These are phyloP conservation scores for Psittacula derbiana DNA, from an alignment of 2,797 vertebrate species.

Conservation along the genomic window DNA sequence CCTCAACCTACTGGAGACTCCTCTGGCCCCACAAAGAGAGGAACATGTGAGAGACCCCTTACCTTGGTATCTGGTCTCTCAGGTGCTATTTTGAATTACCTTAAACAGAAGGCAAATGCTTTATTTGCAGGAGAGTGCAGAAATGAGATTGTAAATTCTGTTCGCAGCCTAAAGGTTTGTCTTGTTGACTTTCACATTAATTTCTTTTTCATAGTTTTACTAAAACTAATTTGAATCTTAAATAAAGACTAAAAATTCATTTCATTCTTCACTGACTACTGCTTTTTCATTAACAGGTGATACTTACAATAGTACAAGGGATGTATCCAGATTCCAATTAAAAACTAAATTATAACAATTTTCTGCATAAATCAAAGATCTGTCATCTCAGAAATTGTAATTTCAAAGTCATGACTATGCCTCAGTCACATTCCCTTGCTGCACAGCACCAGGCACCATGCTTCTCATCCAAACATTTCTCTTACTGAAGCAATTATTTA, in stretches of 20 bases:
- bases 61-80: rapidly evolving
- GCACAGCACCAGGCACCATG: background rate
- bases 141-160: background rate
- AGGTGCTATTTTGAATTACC: background rate
- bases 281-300: slow-evolving; percentile 11
- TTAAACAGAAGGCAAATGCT: background rate
- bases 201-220: background rate
- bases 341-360: background rate
- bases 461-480: background rate
- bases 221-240: background rate
- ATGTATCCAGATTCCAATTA: background rate
- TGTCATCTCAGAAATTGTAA: background rate
- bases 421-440: background rate
- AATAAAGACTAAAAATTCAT: background rate
- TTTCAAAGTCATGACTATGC: background rate
- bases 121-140: background rate
- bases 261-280: slow-evolving; percentile 2
- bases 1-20: background rate
- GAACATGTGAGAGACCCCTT: rapidly evolving
- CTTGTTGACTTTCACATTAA: background rate
- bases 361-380: background rate
- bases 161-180: background rate
- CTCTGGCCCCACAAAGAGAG: background rate
- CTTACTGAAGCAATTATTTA: slow-evolving; percentile 2
- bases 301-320: background rate